These are phyloP conservation scores for Mionectes olivaceus DNA, from an alignment of 2,797 vertebrate species.

Conservation along the genomic window DNA sequence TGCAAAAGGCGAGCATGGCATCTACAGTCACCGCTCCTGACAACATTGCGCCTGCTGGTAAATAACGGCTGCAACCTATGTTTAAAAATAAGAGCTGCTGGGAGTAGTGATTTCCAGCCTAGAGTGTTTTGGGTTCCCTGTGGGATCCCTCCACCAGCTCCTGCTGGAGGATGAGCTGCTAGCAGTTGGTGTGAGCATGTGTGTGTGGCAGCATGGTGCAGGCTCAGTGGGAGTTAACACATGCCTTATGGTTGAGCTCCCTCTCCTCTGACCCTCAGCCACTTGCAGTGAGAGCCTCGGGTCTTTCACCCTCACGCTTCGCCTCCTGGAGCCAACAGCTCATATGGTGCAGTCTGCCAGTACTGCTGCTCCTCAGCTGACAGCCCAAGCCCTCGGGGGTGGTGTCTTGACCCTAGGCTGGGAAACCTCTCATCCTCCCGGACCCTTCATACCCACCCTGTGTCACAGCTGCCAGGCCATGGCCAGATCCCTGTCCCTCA, in stretches of 20 bases:
- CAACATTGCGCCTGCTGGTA: constrained; percentile 2
- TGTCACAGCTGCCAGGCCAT: accelerated
- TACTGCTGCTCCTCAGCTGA: not conserved
- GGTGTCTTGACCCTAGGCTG: not conserved
- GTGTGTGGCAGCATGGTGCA: not conserved
- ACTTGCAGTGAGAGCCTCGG: accelerated
- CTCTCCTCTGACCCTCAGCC: not conserved
- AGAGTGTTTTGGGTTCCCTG: constrained; percentile 8
- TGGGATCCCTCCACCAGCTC: not conserved
- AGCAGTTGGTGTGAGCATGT: not conserved
- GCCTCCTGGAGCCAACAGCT: not conserved
- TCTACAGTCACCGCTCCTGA: not conserved
- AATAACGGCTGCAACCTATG: constrained; percentile 39
- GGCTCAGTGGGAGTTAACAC: not conserved
- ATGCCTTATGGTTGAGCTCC: not conserved
- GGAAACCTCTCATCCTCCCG: not conserved
- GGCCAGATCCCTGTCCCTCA: too few species aligned
- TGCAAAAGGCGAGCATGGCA: not conserved
- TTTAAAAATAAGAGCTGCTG: constrained; percentile 52
- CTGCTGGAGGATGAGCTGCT: constrained; percentile 1
- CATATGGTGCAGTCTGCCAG: not conserved
- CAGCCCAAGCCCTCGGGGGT: not conserved
- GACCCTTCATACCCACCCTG: not conserved
- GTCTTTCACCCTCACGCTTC: not conserved
- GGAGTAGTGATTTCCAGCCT: constrained; percentile 26